A percentile compares a stretch with the other conserved stretches of the same genome.
Conservation (phyloP, 2,113 vertebrate species). For the Jaculus jaculus region DNA sequence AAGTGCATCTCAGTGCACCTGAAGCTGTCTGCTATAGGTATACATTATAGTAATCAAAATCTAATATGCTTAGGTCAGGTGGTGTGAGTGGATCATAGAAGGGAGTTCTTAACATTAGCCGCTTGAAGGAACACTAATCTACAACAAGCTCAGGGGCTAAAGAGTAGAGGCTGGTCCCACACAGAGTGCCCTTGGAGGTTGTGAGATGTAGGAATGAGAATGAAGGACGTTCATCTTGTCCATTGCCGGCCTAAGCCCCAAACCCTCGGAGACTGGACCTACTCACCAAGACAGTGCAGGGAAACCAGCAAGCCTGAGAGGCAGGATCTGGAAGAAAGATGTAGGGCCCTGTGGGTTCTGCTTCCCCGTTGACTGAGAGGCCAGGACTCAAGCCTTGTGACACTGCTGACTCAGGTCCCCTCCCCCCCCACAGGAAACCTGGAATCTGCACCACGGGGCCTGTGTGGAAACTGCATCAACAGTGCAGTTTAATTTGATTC, state of each 20-base stretch:
- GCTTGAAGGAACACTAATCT: not conserved
- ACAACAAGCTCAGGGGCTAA: not conserved
- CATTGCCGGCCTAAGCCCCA: not conserved
- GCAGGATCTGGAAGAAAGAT: slow-evolving; percentile 79
- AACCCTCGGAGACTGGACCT: not conserved
- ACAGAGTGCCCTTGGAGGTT: not conserved
- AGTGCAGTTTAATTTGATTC: rapidly evolving
- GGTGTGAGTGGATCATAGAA: not conserved
- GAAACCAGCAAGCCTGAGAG: slow-evolving; percentile 78
- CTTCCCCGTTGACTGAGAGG: not conserved
- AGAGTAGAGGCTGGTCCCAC: not conserved
- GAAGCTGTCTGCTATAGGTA: no score
- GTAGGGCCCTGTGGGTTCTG: not conserved
- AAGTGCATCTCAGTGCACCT: no score
- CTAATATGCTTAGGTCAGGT: not conserved
- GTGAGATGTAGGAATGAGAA: not conserved
- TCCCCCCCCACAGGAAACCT: not conserved
- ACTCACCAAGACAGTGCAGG: slow-evolving; percentile 84
- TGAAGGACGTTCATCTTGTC: not conserved
- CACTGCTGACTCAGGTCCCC: not conserved
- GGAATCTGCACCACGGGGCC: not conserved
- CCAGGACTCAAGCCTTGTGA: rapidly evolving
- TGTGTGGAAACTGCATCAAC: not conserved
- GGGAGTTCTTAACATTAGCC: not conserved
- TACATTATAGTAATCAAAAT: not conserved